These are phyloP conservation scores for Knipowitschia caucasica DNA, from an alignment of 2,797 vertebrate species.

Conservation along the genomic window DNA sequence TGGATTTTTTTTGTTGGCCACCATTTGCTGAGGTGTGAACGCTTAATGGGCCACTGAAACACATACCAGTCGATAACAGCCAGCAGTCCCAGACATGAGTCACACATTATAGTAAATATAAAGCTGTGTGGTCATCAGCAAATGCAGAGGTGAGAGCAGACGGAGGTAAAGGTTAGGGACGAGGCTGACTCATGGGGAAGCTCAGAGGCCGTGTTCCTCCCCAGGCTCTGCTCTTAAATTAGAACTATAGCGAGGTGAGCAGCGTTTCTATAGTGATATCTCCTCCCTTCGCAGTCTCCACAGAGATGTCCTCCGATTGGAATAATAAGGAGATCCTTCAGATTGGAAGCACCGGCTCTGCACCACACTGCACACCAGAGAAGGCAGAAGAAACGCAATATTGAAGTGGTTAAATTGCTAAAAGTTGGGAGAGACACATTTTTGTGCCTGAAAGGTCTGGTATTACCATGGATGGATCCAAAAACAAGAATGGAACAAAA, in stretches of 20 bases:
- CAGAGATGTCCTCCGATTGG: conserved; percentile 33
- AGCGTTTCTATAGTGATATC: conserved; percentile 72
- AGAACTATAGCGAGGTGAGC: conserved; percentile 59
- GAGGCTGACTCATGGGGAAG: conserved; percentile 39
- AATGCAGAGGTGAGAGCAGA: conserved; percentile 36
- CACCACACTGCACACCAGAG: background rate
- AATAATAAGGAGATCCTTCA: conserved; percentile 20
- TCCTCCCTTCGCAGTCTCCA: conserved; percentile 33
- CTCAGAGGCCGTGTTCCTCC: conserved; percentile 45
- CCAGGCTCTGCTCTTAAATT: conserved; percentile 66
- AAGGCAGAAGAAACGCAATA: too few species aligned
- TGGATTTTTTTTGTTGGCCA: conserved; percentile 15
- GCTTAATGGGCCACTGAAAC: conserved; percentile 9
- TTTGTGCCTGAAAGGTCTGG: too few species aligned
- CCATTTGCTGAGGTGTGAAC: conserved; percentile 13
- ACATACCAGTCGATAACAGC: conserved; percentile 16
- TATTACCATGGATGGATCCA: too few species aligned
- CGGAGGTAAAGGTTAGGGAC: conserved; percentile 59
- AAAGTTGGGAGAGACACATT: too few species aligned
- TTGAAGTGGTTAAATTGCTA: too few species aligned
- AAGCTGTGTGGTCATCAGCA: conserved; percentile 38
- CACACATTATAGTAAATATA: conserved; percentile 20
- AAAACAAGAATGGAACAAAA: too few species aligned
- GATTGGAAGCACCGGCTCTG: conserved; percentile 19
- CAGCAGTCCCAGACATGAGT: conserved; percentile 27